These are phyloP conservation scores for Leptodactylus fuscus DNA, from an alignment of 2,113 vertebrate species.

Conservation along the genomic window DNA sequence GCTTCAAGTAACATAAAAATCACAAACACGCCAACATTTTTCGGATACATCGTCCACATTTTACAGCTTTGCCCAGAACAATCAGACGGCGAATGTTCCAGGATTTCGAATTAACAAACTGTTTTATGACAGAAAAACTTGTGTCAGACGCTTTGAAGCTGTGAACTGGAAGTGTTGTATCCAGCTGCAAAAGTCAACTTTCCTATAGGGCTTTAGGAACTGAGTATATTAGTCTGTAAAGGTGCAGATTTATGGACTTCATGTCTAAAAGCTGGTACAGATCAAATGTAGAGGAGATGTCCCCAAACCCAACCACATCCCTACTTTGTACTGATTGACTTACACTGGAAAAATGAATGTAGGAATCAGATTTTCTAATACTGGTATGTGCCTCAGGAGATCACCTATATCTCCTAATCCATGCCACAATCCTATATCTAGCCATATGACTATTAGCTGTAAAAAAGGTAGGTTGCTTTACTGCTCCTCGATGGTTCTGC, in stretches of 20 bases:
- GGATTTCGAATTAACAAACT: slow-evolving; percentile 9
- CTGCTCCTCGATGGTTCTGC: too few relatives aligned
- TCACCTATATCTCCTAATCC: too few relatives aligned
- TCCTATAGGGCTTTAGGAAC: not conserved
- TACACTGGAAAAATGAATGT: not conserved
- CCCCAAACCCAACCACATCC: not conserved
- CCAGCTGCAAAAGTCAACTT: slow-evolving; percentile 5
- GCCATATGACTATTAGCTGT: too few relatives aligned
- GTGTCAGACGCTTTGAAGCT: not conserved
- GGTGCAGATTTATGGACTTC: not conserved
- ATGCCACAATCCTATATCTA: too few relatives aligned
- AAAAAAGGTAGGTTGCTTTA: too few relatives aligned
- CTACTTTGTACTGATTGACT: not conserved
- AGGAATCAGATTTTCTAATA: too few relatives aligned
- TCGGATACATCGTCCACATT: not conserved
- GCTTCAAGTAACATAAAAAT: not conserved
- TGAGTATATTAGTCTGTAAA: not conserved
- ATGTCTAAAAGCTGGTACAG: not conserved
- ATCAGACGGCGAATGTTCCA: slow-evolving; percentile 16
- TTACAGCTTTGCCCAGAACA: not conserved
- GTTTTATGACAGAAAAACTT: slow-evolving; percentile 14
- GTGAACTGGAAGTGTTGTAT: not conserved
- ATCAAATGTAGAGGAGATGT: not conserved
- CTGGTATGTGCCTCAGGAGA: too few relatives aligned
- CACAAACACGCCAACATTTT: not conserved